These are phyloP conservation scores for Hydraecia micacea DNA, from an alignment of 2,888 invertebrate species.

Conservation along the genomic window DNA sequence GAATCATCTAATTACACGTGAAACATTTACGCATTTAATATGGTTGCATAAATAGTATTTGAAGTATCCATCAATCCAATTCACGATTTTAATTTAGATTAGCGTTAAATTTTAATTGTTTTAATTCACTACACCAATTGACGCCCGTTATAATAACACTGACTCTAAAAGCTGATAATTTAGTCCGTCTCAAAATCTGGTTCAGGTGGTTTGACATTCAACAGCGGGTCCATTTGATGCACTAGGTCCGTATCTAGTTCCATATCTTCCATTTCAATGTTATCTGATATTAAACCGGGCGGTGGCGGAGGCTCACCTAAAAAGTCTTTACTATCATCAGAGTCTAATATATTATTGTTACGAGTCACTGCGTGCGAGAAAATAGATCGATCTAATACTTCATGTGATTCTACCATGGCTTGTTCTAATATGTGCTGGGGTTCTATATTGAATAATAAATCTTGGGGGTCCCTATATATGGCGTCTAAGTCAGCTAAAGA, in stretches of 20 bases:
- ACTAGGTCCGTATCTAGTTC: constrained; percentile 55
- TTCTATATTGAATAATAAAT: constrained; percentile 62
- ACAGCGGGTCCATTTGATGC: constrained; percentile 51
- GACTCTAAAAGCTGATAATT: constrained; percentile 3
- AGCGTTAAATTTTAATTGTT: constrained; percentile 14
- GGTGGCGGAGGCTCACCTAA: constrained; percentile 57
- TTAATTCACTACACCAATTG: constrained; percentile 18
- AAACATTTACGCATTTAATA: constrained; percentile 12
- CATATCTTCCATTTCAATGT: constrained; percentile 56
- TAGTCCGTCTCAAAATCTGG: constrained; percentile 56
- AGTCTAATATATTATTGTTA: constrained; percentile 52
- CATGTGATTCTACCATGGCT: constrained; percentile 50
- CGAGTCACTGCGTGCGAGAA: constrained; percentile 35
- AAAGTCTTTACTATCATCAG: constrained; percentile 64
- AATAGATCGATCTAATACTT: constrained; percentile 53
- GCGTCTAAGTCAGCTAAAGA: constrained; percentile 79
- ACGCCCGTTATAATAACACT: constrained; percentile 26
- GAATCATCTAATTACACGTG: not conserved
- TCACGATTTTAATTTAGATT: constrained; percentile 9
- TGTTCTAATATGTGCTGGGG: constrained; percentile 63
- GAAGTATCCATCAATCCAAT: constrained; percentile 6
- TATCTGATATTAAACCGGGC: constrained; percentile 58
- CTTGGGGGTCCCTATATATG: constrained; percentile 76
- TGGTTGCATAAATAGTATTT: not conserved
- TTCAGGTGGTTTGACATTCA: constrained; percentile 49